phyloP scores from a whole-genome alignment of 2,888 invertebrate genomes.

The Leptinotarsa tumamoca region DNA sequence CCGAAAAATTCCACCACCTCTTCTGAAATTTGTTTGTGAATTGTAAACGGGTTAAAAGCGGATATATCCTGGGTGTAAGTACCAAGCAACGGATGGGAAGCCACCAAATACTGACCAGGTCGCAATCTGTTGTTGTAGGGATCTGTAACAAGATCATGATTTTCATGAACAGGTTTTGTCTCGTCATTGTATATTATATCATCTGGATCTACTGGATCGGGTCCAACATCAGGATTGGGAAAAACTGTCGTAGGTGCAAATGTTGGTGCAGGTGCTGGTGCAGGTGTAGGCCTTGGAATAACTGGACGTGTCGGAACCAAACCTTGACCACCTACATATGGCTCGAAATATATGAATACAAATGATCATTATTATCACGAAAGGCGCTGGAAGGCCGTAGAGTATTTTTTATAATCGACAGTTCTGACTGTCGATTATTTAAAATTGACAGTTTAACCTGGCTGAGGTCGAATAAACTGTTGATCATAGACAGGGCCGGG shows the following conservation, averaged over 20 bases:
- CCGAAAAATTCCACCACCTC: slow-evolving; percentile 39
- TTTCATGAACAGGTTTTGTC: slow-evolving; percentile 57
- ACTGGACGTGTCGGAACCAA: slow-evolving; percentile 8
- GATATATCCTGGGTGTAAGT: slow-evolving; percentile 46
- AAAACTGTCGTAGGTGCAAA: background rate
- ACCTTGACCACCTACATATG: slow-evolving; percentile 20
- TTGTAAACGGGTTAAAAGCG: slow-evolving; percentile 44
- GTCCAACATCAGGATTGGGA: slow-evolving; percentile 24
- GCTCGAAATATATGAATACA: no score
- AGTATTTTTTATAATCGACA: no score
- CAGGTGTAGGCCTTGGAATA: slow-evolving; percentile 1
- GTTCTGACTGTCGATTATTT: no score
- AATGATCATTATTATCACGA: no score
- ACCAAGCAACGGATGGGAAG: slow-evolving; percentile 49
- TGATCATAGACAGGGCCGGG: no score
- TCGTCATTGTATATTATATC: slow-evolving; percentile 58
- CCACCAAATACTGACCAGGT: slow-evolving; percentile 49
- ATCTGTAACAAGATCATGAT: slow-evolving; percentile 48
- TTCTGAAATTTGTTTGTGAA: slow-evolving; percentile 32
- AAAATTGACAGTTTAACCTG: no score
- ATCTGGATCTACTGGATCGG: slow-evolving; percentile 49
- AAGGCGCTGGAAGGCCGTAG: no score
- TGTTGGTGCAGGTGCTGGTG: background rate
- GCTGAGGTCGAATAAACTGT: no score
- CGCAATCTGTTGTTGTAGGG: slow-evolving; percentile 39